phyloP scores from a whole-genome alignment of 1,140 invertebrate genomes.

The Drosophila cardini region DNA sequence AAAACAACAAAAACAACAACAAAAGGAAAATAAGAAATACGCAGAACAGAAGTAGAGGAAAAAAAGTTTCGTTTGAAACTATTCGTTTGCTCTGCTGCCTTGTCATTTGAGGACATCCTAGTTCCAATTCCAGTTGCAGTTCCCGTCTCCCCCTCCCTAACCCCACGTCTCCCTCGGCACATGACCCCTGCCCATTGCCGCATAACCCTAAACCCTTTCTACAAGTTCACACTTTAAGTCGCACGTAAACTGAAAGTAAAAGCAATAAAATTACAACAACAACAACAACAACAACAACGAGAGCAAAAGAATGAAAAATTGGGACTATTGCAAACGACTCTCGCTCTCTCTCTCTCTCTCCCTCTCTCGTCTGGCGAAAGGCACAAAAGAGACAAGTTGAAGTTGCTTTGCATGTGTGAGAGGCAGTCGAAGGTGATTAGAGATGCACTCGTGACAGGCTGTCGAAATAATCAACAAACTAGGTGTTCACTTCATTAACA shows the following conservation, averaged over 20 bases:
- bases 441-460: conserved; percentile 20
- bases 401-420: conserved; percentile 53
- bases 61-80: conserved; percentile 35
- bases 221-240: conserved; percentile 59
- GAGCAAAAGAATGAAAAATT: conserved; percentile 27
- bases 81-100: conserved; percentile 32
- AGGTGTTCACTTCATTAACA: no score
- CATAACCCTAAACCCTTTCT: conserved; percentile 49
- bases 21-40: conserved; percentile 1
- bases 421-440: conserved; percentile 7
- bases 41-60: neutral
- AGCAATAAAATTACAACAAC: conserved; percentile 44
- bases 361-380: neutral
- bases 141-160: neutral
- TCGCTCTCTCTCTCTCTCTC: no score
- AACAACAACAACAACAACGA: neutral
- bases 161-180: neutral
- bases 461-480: neutral
- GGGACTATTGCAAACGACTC: conserved; percentile 38
- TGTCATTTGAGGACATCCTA: conserved; percentile 39
- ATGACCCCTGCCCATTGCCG: conserved; percentile 21
- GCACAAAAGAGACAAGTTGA: conserved; percentile 38
- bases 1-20: conserved; percentile 29
- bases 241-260: conserved; percentile 57
- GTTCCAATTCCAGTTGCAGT: neutral